A percentile compares a stretch with the other conserved stretches of the same genome.
These are phyloP conservation scores for Pristionchus exspectatus DNA, from an alignment of 2,888 invertebrate species.

Conservation along the genomic window DNA sequence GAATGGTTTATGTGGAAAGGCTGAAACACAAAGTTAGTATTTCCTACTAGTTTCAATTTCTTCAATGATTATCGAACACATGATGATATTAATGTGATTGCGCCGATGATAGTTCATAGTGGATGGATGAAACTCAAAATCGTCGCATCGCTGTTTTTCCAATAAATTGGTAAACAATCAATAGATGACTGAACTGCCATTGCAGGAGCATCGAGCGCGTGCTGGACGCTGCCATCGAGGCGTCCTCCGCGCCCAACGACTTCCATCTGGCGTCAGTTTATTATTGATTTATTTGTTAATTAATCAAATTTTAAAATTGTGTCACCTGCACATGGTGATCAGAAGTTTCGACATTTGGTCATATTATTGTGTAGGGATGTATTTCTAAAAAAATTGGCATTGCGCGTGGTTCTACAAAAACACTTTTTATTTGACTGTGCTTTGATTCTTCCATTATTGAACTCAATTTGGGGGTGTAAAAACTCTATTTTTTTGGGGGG, in stretches of 20 bases:
- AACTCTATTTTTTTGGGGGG: too few relatives aligned
- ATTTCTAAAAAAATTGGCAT: too few relatives aligned
- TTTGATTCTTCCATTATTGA: too few relatives aligned
- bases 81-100: too few relatives aligned
- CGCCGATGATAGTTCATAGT: too few relatives aligned
- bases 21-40: neutral
- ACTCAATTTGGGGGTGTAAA: too few relatives aligned
- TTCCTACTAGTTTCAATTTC: too few relatives aligned
- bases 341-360: neutral
- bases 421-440: too few relatives aligned
- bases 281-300: neutral
- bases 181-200: neutral
- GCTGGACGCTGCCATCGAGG: constrained; percentile 46
- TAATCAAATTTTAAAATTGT: neutral
- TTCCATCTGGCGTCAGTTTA: constrained; percentile 53
- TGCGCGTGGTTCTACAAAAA: too few relatives aligned
- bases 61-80: too few relatives aligned
- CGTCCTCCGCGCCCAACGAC: constrained; percentile 8
- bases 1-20: neutral
- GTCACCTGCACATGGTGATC: neutral
- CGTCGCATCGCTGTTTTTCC: neutral
- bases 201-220: constrained; percentile 54
- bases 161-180: neutral
- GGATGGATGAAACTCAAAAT: neutral
- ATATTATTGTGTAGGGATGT: too few relatives aligned